Percentiles rank a stretch among this genome's conserved stretches.
Evolutionary conservation across 2,113 vertebrate genomes (phyloP).

Genomic region (Leptosomus discolor): DNA sequence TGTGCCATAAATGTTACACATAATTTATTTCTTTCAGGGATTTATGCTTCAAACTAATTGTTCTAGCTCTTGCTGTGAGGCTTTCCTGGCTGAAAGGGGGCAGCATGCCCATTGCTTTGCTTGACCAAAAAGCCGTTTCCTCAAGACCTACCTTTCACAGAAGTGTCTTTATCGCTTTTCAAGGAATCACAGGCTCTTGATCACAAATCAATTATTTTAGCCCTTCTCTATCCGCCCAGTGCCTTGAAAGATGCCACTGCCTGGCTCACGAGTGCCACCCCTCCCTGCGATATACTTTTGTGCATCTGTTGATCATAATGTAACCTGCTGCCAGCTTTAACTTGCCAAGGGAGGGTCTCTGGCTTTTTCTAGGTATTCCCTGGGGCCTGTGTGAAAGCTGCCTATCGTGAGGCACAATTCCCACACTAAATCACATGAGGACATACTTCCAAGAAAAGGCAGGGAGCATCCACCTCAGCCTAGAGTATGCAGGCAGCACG

Average conservation of each 20-base stretch:
- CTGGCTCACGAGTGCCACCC: neutral
- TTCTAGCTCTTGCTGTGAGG: neutral
- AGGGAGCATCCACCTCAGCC: neutral
- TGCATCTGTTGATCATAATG: rapidly evolving
- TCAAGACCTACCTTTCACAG: rapidly evolving
- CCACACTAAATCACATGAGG: neutral
- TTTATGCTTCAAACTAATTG: neutral
- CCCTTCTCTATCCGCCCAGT: neutral
- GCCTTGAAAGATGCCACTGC: neutral
- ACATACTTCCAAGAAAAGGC: neutral
- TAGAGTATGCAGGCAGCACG: neutral
- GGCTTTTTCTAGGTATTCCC: neutral
- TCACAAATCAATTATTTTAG: neutral
- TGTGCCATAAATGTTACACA: neutral
- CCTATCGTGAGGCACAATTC: neutral
- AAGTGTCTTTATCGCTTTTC: neutral
- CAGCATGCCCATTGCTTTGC: neutral
- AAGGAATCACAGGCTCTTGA: neutral
- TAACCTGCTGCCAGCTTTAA: neutral
- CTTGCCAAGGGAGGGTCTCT: neutral
- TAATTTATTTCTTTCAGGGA: neutral
- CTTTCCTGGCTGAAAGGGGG: neutral
- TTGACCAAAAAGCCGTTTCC: neutral
- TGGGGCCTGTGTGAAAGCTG: neutral
- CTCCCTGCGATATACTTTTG: rapidly evolving